Evolutionary conservation across 2,113 vertebrate genomes (phyloP).

Genomic region (Mormyrus lacerda): DNA sequence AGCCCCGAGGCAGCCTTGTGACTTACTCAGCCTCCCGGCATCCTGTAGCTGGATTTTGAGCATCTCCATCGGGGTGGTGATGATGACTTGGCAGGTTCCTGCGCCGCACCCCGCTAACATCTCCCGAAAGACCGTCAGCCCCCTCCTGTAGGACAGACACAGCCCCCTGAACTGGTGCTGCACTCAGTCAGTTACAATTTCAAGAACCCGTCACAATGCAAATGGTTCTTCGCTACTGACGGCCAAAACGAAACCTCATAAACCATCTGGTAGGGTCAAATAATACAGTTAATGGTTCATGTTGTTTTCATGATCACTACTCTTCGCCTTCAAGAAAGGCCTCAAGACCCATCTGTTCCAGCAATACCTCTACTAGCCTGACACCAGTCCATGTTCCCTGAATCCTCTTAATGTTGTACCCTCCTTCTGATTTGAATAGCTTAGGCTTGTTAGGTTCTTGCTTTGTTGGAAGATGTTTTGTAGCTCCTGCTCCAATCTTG

Average conservation of each 20-base stretch:
- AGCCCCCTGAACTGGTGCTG: not conserved
- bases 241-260: not conserved
- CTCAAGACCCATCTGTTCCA: not conserved
- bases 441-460: not conserved
- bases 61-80: constrained; percentile 78
- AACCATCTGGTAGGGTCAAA: not conserved
- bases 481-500: not conserved
- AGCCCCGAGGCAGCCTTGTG: not conserved
- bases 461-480: not conserved
- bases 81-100: constrained; percentile 69
- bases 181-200: not conserved
- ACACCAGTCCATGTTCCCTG: not conserved
- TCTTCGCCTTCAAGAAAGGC: not conserved
- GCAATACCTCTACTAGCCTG: not conserved
- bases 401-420: not conserved
- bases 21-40: constrained; percentile 66
- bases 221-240: not conserved
- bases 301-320: not conserved
- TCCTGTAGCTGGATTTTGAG: constrained; percentile 76
- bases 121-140: constrained; percentile 62
- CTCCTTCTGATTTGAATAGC: not conserved
- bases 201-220: not conserved
- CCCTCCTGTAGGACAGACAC: constrained; percentile 40
- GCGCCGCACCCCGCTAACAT: constrained; percentile 74
- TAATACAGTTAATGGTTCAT: not conserved